phyloP scores from a whole-genome alignment of 2,113 vertebrate species.

The Macquaria ambigua region DNA sequence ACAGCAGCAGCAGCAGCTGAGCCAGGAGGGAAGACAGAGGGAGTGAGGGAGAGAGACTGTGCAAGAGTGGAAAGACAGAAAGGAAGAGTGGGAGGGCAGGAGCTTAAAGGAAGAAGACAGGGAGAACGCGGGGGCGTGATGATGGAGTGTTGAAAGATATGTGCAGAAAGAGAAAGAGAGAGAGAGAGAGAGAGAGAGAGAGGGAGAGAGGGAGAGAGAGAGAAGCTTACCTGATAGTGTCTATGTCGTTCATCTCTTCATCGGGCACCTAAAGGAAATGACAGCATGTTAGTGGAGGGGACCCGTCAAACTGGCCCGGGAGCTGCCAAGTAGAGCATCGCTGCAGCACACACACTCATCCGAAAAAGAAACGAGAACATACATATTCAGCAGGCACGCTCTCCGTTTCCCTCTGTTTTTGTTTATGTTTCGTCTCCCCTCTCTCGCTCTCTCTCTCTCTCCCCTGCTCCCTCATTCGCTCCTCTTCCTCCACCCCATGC shows the following conservation, averaged over 20 bases:
- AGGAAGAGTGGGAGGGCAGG: constrained; percentile 77
- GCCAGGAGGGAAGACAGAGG: constrained; percentile 56
- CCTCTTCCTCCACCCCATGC: constrained; percentile 32
- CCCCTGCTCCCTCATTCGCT: constrained; percentile 24
- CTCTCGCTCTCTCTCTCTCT: too few relatives aligned
- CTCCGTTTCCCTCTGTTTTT: constrained; percentile 62
- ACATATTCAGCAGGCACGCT: constrained; percentile 66
- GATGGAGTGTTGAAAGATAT: constrained; percentile 71
- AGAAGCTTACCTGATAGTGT: constrained; percentile 80
- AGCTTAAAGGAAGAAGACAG: constrained; percentile 78
- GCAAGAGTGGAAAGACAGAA: constrained; percentile 68
- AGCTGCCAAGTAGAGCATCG: constrained; percentile 54
- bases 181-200: constrained; percentile 39
- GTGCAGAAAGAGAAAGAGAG: constrained; percentile 50
- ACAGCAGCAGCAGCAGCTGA: constrained; percentile 49
- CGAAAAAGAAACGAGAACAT: constrained; percentile 32
- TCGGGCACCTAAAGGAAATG: constrained; percentile 77
- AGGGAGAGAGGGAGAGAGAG: constrained; percentile 25
- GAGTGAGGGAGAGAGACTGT: constrained; percentile 50
- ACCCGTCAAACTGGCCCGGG: constrained; percentile 47
- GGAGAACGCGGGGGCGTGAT: constrained; percentile 75
- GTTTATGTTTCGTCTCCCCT: constrained; percentile 49
- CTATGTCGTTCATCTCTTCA: constrained; percentile 76
- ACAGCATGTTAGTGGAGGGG: constrained; percentile 69
- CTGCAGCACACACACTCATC: constrained; percentile 39